Evolutionary conservation across 2,113 vertebrate species (phyloP).

Genomic region (Manacus vitellinus): DNA sequence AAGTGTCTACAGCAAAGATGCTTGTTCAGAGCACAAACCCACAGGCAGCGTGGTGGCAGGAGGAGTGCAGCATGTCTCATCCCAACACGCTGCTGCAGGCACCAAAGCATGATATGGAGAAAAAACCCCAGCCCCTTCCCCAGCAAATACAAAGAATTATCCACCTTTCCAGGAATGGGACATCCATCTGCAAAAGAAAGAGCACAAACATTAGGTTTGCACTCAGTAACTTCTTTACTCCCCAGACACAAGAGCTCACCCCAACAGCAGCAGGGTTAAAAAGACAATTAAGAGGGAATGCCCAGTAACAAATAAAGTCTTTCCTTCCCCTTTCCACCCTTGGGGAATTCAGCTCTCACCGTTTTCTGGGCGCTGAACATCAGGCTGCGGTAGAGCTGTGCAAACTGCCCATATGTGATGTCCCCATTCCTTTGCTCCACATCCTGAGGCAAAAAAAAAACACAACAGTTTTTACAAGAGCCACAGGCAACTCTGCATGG

Average conservation of each 20-base stretch:
- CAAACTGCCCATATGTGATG: slow-evolving; percentile 93
- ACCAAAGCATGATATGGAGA: not conserved
- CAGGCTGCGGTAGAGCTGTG: slow-evolving; percentile 92
- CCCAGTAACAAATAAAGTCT: not conserved
- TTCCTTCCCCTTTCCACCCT: not conserved
- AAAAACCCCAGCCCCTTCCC: not conserved
- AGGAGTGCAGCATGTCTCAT: not conserved
- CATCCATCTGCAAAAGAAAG: slow-evolving; percentile 84
- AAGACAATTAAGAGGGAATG: not conserved
- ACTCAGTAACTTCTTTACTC: not conserved
- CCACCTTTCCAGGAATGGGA: slow-evolving; percentile 84
- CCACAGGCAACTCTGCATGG: not conserved
- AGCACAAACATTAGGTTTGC: slow-evolving; percentile 43
- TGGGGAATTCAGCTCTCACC: slow-evolving; percentile 73
- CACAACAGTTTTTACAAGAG: not conserved
- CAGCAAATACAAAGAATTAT: not conserved
- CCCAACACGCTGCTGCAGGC: not conserved
- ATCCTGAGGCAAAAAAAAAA: slow-evolving; percentile 74
- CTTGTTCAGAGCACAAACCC: not conserved
- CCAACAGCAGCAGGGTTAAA: not conserved
- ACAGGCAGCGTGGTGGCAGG: not conserved
- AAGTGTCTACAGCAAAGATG: not conserved
- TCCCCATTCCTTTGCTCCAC: slow-evolving; percentile 92
- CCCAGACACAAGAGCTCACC: not conserved
- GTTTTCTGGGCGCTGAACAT: slow-evolving; percentile 96